Evolutionary conservation across 1,140 invertebrate genomes (phyloP).

Genomic region (Pectinophora gossypiella): DNA sequence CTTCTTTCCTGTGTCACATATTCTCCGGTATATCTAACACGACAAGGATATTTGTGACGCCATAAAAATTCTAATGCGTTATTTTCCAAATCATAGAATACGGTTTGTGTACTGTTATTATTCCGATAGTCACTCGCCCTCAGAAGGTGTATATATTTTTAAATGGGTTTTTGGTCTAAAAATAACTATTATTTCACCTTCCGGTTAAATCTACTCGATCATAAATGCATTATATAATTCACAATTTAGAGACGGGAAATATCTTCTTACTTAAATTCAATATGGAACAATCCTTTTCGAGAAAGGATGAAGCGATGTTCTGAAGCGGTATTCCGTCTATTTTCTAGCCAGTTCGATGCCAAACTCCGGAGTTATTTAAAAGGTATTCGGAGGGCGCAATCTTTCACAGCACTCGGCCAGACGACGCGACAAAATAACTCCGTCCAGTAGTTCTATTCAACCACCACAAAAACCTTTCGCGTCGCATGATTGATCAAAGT

Average conservation of each 20-base stretch:
- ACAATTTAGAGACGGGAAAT: no score
- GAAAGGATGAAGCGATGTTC: no score
- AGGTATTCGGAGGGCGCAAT: conserved; percentile 52
- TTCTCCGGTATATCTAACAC: conserved; percentile 20
- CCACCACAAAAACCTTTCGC: conserved; percentile 59
- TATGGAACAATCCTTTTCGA: no score
- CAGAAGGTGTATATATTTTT: not conserved
- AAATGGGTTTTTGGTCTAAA: no score
- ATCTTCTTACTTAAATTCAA: no score
- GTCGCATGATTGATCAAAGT: conserved; percentile 68
- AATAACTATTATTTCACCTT: no score
- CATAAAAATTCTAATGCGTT: conserved; percentile 2
- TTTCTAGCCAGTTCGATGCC: conserved; percentile 25
- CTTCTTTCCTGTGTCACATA: conserved; percentile 11
- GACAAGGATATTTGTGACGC: conserved; percentile 15
- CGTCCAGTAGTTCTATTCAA: conserved; percentile 51
- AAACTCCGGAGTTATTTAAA: conserved; percentile 53
- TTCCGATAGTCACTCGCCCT: no score
- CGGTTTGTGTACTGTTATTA: no score
- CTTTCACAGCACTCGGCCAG: conserved; percentile 51
- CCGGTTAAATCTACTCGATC: no score
- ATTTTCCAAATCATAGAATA: not conserved
- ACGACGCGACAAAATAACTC: conserved; percentile 55
- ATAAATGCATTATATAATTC: no score
- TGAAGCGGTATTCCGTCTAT: conserved; percentile 1